These are phyloP conservation scores for Nannoperca obscura DNA, from an alignment of 2,797 vertebrate species.

Conservation along the genomic window DNA sequence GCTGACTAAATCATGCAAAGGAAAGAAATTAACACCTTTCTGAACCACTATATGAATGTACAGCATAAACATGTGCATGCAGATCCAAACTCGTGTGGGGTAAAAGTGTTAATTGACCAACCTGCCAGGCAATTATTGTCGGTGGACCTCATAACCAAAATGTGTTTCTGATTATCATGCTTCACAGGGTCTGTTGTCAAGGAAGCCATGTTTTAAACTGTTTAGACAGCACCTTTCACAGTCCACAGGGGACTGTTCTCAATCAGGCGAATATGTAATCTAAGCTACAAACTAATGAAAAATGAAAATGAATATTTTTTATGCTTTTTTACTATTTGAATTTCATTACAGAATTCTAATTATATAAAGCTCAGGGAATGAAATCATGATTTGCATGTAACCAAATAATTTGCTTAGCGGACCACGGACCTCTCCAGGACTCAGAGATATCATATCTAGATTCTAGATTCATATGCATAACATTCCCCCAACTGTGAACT, in stretches of 20 bases:
- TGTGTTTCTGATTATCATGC: constrained; percentile 80
- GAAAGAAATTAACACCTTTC: constrained; percentile 71
- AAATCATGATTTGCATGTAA: constrained; percentile 59
- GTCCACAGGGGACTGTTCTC: constrained; percentile 65
- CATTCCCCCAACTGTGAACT: constrained; percentile 61
- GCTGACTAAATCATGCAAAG: constrained; percentile 35
- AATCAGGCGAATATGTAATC: constrained; percentile 74
- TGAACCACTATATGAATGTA: constrained; percentile 42
- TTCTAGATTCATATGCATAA: constrained; percentile 57
- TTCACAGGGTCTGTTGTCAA: constrained; percentile 72
- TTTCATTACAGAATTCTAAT: constrained; percentile 63
- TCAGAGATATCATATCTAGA: constrained; percentile 37
- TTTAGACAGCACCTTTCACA: constrained; percentile 74
- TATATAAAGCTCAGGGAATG: constrained; percentile 45
- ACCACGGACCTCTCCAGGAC: constrained; percentile 26
- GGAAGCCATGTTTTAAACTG: constrained; percentile 72
- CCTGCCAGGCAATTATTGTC: constrained; percentile 79
- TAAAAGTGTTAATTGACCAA: constrained; percentile 79
- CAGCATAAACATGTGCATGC: constrained; percentile 70
- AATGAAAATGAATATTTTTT: constrained; percentile 53
- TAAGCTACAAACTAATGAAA: constrained; percentile 68
- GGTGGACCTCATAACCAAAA: constrained; percentile 82
- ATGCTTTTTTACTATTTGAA: constrained; percentile 37
- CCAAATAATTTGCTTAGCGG: constrained; percentile 37
- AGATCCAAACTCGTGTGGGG: constrained; percentile 67